Evolutionary conservation across 2,113 vertebrate species (phyloP), one percentile per base, ranked within the genome.

Genomic region (Gracilinanus agilis): DNA sequence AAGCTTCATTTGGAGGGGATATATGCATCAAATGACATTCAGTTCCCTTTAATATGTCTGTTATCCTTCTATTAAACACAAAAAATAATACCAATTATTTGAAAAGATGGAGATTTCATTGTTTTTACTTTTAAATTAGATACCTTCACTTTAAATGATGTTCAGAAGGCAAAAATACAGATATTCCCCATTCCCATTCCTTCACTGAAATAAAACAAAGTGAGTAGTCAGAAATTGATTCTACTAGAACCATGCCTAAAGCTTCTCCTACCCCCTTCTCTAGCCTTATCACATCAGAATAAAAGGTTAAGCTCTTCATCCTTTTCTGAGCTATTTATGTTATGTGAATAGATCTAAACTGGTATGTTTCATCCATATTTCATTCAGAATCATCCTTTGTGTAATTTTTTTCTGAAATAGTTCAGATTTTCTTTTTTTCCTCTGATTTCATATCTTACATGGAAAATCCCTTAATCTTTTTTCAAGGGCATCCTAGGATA

Each of bases 391-490:
- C 27, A 29, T 94, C 90, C 34, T 93, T 94, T 90, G 91, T 94
- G 55, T 25, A 90, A 92, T 91, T 40, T 5, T 88, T n/a, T 53
- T 0, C 24, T 8, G 27, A 96, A 96, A 94, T 90, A 0, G 0
- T 94, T 96, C 95, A 90, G 25, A 93, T 93, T 94, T 97, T 96
- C 21, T 91, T 93, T 91, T 90, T 83, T 97, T 53, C 97, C 55
- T 75, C 21, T 94, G 88, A 56, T 53, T 95, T 97, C 29, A 27
- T 88, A 53, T 61, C 27, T 93, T 61, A 34, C n/a, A 54, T 23
- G 55, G 90, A 93, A 98, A 97, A 96, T 83, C 24, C 92, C 90
- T 96, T 97, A 24, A 94, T 94, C 88, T 94, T 1, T 96, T 93
- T 92, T 94, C 67, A 96, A 96, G 92, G 61, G 24, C 58, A 96